Evolutionary conservation across 2,797 vertebrate species (phyloP).

Genomic region (Siniperca undulata): DNA sequence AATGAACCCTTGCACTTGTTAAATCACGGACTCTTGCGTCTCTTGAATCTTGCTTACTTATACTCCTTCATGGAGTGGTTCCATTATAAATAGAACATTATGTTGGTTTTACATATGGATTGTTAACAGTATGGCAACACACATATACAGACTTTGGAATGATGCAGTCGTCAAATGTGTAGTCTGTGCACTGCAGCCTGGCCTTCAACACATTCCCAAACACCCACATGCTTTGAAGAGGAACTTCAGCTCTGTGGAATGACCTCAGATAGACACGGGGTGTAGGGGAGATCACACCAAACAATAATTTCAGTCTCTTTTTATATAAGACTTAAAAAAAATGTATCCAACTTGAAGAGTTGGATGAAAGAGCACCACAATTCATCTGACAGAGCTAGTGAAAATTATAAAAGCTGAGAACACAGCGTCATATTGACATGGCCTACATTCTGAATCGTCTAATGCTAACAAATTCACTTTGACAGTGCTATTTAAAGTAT

Average conservation of each 20-base stretch:
- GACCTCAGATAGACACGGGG: constrained; percentile 38
- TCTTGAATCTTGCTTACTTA: constrained; percentile 21
- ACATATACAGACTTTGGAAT: neutral
- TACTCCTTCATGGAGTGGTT: neutral
- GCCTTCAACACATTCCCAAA: constrained; percentile 28
- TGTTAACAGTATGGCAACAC: constrained; percentile 6
- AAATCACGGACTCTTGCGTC: constrained; percentile 25
- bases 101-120: constrained; percentile 18
- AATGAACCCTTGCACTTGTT: constrained; percentile 42
- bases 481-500: constrained; percentile 63
- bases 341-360: constrained; percentile 10
- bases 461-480: constrained; percentile 42
- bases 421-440: constrained; percentile 34
- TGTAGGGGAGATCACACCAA: constrained; percentile 18
- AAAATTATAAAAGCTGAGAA: constrained; percentile 29
- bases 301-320: constrained; percentile 24
- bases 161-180: constrained; percentile 4
- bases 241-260: constrained; percentile 28
- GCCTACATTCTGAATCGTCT: constrained; percentile 30
- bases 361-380: neutral
- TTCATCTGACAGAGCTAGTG: constrained; percentile 11
- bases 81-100: constrained; percentile 9
- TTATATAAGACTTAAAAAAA: neutral
- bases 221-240: constrained; percentile 53
- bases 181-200: constrained; percentile 2